phyloP scores from a whole-genome alignment of 2,113 vertebrate species.

The Columbina picui region DNA sequence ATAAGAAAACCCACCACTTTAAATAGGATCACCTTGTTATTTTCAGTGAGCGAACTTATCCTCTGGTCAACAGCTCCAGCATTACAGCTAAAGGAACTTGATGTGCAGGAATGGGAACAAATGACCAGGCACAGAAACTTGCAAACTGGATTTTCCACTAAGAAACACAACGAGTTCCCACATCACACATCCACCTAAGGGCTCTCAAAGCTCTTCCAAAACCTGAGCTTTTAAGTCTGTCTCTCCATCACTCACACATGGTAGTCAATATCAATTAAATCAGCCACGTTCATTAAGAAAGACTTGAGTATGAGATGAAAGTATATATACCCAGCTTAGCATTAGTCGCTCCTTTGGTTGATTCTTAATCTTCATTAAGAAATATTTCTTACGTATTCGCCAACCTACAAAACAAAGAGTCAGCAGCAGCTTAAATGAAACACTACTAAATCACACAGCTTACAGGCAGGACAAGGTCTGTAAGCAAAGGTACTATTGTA shows the following conservation, averaged over 20 bases:
- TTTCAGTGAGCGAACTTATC: not conserved
- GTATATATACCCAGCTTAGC: slow-evolving; percentile 90
- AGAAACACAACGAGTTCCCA: not conserved
- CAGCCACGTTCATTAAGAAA: not conserved
- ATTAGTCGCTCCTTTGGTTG: slow-evolving; percentile 92
- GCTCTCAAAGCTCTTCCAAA: not conserved
- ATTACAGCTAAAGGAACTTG: not conserved
- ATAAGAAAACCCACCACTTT: not conserved
- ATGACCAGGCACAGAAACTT: not conserved
- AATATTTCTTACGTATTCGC: slow-evolving; percentile 96
- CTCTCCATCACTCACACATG: not conserved
- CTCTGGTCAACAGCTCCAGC: not conserved
- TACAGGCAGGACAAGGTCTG: not conserved
- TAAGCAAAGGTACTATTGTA: not conserved
- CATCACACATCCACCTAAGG: not conserved
- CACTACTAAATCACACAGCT: not conserved
- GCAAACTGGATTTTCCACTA: not conserved
- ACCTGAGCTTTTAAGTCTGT: not conserved
- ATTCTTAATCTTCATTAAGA: slow-evolving; percentile 94
- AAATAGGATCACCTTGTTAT: not conserved
- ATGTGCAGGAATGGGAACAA: not conserved
- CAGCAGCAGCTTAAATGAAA: not conserved
- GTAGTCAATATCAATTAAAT: not conserved
- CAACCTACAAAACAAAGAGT: slow-evolving; percentile 79
- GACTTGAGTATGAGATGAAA: not conserved